phyloP scores from a whole-genome alignment of 2,797 vertebrate species.

The Chlorospingus flavigularis region DNA sequence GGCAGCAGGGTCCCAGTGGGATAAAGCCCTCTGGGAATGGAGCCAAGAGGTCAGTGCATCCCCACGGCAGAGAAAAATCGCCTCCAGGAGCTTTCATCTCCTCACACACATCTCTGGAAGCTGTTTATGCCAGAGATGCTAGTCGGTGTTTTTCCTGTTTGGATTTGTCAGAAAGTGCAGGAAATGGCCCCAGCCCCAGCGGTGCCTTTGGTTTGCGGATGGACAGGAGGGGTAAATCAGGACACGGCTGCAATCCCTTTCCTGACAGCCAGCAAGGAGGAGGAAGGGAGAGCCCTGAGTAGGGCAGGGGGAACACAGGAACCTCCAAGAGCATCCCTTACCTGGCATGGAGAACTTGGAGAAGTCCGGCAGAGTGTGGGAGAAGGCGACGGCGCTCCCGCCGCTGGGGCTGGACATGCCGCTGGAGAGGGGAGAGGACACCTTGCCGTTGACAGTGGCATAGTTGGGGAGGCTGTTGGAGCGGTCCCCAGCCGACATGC shows the following conservation, averaged over 20 bases:
- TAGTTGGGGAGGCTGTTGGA: constrained; percentile 87
- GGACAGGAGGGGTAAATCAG: background rate
- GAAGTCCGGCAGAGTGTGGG: constrained; percentile 94
- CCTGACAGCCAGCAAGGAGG: accelerated
- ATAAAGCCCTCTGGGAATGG: background rate
- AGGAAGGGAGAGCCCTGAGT: background rate
- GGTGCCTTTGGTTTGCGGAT: background rate
- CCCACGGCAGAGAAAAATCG: background rate
- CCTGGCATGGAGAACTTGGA: constrained; percentile 93
- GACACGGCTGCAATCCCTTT: background rate
- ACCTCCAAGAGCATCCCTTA: constrained; percentile 47
- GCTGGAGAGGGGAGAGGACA: constrained; percentile 82
- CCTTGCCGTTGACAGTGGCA: constrained; percentile 89
- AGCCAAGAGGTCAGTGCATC: background rate
- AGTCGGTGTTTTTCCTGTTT: constrained; percentile 69
- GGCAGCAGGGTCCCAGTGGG: accelerated
- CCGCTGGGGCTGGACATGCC: constrained; percentile 80
- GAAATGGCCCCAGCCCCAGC: constrained; percentile 32
- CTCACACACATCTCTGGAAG: background rate
- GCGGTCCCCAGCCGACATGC: constrained; percentile 89
- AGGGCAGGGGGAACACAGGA: accelerated
- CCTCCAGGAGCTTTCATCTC: constrained; percentile 23
- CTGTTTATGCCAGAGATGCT: background rate
- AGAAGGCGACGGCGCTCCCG: constrained; percentile 82
- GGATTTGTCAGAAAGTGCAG: constrained; percentile 61